These are phyloP conservation scores for Xenops minutus DNA, from an alignment of 2,797 vertebrate genomes.

Conservation along the genomic window DNA sequence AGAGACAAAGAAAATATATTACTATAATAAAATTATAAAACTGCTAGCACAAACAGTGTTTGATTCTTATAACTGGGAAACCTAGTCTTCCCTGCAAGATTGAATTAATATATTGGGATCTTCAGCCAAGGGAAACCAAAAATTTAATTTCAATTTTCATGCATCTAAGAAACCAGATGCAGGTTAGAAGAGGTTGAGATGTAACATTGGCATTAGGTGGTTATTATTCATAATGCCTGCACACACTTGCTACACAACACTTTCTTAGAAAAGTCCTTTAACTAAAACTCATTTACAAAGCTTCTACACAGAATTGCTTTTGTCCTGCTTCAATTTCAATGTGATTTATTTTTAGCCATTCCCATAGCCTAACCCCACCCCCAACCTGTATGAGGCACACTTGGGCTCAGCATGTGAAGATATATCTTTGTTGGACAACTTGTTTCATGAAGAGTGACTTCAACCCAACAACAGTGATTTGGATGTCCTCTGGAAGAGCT, in stretches of 20 bases:
- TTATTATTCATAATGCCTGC: neutral
- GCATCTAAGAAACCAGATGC: neutral
- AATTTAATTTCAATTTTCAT: neutral
- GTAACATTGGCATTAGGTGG: neutral
- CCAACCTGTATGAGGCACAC: neutral
- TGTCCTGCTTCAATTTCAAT: neutral
- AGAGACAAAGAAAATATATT: neutral
- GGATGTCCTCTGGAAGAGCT: neutral
- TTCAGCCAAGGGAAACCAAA: neutral
- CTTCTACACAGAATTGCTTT: neutral
- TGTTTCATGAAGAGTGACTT: neutral
- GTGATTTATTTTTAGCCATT: neutral
- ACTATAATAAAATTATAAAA: neutral
- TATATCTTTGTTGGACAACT: neutral
- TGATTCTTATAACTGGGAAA: neutral
- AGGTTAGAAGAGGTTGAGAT: neutral
- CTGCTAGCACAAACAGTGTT: neutral
- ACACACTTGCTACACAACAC: rapidly evolving
- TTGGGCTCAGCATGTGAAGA: neutral
- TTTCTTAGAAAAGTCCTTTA: neutral
- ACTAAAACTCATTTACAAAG: neutral
- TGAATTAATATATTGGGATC: neutral
- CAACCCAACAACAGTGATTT: neutral
- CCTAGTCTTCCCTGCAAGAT: neutral
- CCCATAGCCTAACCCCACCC: too few species aligned